phyloP scores from a whole-genome alignment of 2,113 vertebrate species.

The Petaurus breviceps region DNA sequence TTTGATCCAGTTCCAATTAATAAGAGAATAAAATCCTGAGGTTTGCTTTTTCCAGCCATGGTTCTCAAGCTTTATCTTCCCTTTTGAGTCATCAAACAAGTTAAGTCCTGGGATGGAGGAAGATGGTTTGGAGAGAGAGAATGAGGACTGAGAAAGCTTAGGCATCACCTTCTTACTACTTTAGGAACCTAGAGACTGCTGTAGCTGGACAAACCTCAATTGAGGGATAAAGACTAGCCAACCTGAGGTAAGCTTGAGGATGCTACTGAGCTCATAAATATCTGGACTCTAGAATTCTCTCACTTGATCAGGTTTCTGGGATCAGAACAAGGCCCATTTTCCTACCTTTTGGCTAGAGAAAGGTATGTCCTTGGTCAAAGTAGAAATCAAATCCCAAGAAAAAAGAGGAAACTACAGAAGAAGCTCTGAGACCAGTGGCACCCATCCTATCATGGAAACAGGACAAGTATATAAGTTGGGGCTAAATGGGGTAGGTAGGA shows the following conservation, averaged over 20 bases:
- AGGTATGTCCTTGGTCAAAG: neutral
- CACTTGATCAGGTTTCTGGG: neutral
- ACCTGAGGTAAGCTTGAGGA: neutral
- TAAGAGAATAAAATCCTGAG: neutral
- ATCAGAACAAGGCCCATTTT: neutral
- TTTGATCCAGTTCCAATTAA: neutral
- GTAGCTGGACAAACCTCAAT: neutral
- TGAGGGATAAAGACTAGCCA: neutral
- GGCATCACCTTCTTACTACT: neutral
- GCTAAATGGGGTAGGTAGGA: neutral
- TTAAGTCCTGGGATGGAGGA: neutral
- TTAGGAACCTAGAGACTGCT: neutral
- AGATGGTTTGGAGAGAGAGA: neutral
- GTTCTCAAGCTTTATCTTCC: neutral
- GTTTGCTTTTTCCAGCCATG: neutral
- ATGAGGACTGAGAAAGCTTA: neutral
- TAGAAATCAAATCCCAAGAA: neutral
- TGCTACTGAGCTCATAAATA: neutral
- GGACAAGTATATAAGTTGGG: neutral
- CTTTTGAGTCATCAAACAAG: neutral
- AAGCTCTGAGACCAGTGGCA: neutral
- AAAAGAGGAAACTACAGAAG: neutral
- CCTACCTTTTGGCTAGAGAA: neutral
- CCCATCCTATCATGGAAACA: neutral
- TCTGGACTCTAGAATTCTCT: neutral